Conservation (phyloP, 2,888 invertebrate genomes). For the Endomychus coccineus region DNA sequence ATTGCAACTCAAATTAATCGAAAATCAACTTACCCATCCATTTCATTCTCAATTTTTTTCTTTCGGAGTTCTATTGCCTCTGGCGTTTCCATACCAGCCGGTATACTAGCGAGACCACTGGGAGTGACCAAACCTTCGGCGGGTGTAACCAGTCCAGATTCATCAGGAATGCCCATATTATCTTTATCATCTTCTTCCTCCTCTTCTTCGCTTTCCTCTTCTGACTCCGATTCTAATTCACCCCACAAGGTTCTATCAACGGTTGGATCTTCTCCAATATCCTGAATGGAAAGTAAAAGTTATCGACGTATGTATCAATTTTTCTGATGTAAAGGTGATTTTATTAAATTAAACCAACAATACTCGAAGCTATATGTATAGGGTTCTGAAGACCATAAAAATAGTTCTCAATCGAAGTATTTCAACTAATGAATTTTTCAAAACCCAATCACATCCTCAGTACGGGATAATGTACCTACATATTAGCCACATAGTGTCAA, state of each 20-base stretch:
- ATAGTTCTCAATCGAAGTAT: too few species aligned
- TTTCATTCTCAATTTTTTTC: constrained; percentile 90
- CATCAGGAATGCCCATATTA: constrained; percentile 52
- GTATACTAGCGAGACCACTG: constrained; percentile 83
- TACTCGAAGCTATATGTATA: too few species aligned
- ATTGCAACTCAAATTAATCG: too few species aligned
- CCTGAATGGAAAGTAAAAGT: too few species aligned
- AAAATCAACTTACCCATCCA: constrained; percentile 70
- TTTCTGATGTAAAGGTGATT: too few species aligned
- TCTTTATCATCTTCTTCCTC: constrained; percentile 63
- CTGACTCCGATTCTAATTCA: constrained; percentile 88
- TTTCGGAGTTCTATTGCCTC: constrained; percentile 97
- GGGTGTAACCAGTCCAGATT: constrained; percentile 84
- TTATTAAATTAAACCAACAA: too few species aligned
- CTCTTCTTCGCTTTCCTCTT: constrained; percentile 65
- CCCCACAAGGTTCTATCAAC: constrained; percentile 96
- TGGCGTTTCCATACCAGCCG: constrained; percentile 95
- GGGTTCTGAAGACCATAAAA: too few species aligned
- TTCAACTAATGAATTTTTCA: too few species aligned
- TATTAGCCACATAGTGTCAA: too few species aligned
- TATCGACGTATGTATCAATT: too few species aligned
- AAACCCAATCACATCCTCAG: too few species aligned
- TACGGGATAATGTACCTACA: too few species aligned
- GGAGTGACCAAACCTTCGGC: constrained; percentile 93
- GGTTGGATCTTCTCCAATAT: constrained; percentile 70